A percentile compares a stretch with the other conserved stretches of the same genome.
Conservation (phyloP, 2,888 invertebrate species). For the Coelinius sp. region DNA sequence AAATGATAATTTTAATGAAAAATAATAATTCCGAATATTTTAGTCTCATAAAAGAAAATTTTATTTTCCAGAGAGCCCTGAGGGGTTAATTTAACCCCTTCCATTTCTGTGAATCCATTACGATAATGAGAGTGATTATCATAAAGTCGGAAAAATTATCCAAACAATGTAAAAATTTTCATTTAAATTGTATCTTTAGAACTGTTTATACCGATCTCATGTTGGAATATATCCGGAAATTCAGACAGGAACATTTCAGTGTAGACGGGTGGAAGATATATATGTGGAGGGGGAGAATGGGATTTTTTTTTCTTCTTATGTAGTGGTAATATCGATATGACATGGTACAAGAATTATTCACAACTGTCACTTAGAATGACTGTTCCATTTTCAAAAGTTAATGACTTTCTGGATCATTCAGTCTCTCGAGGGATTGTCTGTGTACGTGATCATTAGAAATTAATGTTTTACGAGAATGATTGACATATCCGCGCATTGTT, state of each 20-base stretch:
- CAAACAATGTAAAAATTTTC: background rate
- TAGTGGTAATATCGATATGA: background rate
- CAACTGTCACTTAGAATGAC: background rate
- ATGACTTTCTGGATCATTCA: background rate
- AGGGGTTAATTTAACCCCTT: background rate
- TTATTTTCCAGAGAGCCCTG: background rate
- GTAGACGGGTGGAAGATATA: conserved; percentile 9
- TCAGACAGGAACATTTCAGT: conserved; percentile 14
- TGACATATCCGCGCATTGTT: too few species aligned
- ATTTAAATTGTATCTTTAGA: too few species aligned
- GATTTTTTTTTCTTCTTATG: background rate
- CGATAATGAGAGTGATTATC: conserved; percentile 24
- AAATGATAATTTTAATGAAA: conserved; percentile 16
- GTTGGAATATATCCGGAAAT: conserved; percentile 13
- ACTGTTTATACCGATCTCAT: background rate
- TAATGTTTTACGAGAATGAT: too few species aligned
- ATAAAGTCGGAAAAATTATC: conserved; percentile 11
- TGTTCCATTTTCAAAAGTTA: background rate
- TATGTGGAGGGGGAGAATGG: background rate
- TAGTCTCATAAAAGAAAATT: conserved; percentile 4
- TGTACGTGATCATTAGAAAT: too few species aligned
- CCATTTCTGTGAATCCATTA: conserved; percentile 19
- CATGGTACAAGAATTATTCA: conserved; percentile 5
- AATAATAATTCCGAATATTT: conserved; percentile 17
- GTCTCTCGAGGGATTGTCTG: background rate